A percentile compares a stretch with the other conserved stretches of the same genome.
phyloP scores from a whole-genome alignment of 2,888 invertebrate species.

The Lasioglossum pauxillum region DNA sequence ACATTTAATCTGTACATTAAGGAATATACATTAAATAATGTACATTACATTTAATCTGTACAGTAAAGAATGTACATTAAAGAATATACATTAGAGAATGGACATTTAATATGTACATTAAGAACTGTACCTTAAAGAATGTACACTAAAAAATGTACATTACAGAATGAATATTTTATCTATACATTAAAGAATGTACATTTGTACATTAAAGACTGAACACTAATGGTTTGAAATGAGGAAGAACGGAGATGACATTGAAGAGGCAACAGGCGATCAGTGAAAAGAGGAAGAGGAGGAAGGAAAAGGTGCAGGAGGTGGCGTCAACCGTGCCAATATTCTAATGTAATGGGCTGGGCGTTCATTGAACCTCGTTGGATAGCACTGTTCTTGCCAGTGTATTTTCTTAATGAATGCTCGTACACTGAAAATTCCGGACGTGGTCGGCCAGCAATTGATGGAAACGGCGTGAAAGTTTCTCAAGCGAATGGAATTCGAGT shows the following conservation, averaged over 20 bases:
- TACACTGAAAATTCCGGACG: slow-evolving; percentile 36
- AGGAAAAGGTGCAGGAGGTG: slow-evolving; percentile 65
- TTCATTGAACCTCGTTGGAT: slow-evolving; percentile 77
- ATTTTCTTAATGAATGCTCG: slow-evolving; percentile 62
- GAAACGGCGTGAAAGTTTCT: background rate
- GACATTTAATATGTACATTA: no score
- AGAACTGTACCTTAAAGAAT: no score
- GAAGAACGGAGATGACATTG: slow-evolving; percentile 15
- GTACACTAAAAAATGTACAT: no score
- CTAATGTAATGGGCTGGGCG: slow-evolving; percentile 80
- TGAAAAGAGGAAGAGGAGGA: slow-evolving; percentile 47
- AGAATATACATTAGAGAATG: no score
- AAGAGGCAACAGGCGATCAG: slow-evolving; percentile 19
- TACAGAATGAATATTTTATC: no score
- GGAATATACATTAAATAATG: no score
- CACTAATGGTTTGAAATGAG: background rate
- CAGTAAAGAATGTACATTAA: no score
- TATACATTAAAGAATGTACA: no score
- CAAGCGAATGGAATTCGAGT: slow-evolving; percentile 21
- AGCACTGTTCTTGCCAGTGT: slow-evolving; percentile 66
- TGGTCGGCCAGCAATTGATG: slow-evolving; percentile 10
- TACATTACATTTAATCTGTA: no score
- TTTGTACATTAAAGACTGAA: no score
- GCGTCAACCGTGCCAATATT: slow-evolving; percentile 78
- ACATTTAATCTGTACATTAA: no score